These are phyloP conservation scores for Fistularia commersonii DNA, from an alignment of 2,797 vertebrate genomes.

Conservation along the genomic window DNA sequence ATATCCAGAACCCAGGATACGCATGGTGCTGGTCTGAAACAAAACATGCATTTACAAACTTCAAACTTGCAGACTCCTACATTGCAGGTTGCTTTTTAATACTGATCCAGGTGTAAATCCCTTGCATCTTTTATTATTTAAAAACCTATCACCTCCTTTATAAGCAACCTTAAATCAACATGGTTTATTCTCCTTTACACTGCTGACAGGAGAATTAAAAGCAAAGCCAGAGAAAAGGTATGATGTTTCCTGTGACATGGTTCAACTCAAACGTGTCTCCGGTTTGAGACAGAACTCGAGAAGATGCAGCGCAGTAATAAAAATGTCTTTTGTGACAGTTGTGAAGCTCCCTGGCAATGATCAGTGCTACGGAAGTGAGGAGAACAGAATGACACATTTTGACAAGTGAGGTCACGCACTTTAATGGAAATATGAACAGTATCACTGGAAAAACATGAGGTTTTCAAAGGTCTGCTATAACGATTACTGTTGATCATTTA, in stretches of 20 bases:
- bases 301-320: slow-evolving; percentile 15
- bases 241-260: slow-evolving; percentile 37
- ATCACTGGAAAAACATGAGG: too few species aligned
- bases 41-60: too few species aligned
- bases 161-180: slow-evolving; percentile 18
- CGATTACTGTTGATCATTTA: too few species aligned
- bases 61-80: too few species aligned
- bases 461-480: too few species aligned
- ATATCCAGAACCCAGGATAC: too few species aligned
- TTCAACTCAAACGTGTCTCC: slow-evolving; percentile 47
- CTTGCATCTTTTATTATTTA: too few species aligned
- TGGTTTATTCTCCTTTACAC: slow-evolving; percentile 4
- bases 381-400: slow-evolving; percentile 31
- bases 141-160: neutral
- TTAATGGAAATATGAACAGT: too few species aligned
- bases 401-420: slow-evolving; percentile 19
- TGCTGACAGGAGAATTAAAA: slow-evolving; percentile 31
- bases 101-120: too few species aligned
- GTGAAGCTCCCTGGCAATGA: slow-evolving; percentile 15
- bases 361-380: slow-evolving; percentile 21
- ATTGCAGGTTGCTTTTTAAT: too few species aligned
- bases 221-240: neutral
- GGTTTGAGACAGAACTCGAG: slow-evolving; percentile 32
- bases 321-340: slow-evolving; percentile 30
- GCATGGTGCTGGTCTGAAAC: too few species aligned